Base-by-base conservation (phyloP, 2,113 vertebrate genomes). In the Dermatemys mawii region DNA sequence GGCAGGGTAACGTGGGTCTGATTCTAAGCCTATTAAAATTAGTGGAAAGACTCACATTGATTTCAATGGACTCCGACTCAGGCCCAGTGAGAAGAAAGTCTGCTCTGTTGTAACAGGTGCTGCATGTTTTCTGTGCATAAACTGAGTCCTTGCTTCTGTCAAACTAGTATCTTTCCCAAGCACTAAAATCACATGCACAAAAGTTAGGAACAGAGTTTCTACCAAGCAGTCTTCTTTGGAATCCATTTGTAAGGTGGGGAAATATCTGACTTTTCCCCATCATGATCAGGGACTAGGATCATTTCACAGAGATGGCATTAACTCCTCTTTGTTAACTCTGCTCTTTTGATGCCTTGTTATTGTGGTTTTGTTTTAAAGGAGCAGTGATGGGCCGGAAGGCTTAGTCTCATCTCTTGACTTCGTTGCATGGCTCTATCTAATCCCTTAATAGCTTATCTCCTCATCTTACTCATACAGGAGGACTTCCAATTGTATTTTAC, bases 391-490 rank as follows among this genome's bases (percentile, higher is more conserved):
- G 83, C 91, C 84, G 57, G 53, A 41, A 90, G 81, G 90, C 94
- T 97, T 86, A 53, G 85, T 95, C 90, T 97, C 86, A 89, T 92
- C 86, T 93, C 88, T 92, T 85, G 90, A 92, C 93, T 88, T 94
- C 1, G 3, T 60, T 89, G 87, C 89, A 87, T 81, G 96, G 89
- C 57, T 91, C 93, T 94, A 90, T 89, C 92, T 94, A 51, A 90
- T 93, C 93, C 88, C 82, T 89, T 82, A 90, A 93, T 83, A 55
- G 94, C 63, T 95, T 97, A 88, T 95, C 88, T 93, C 85, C 87
- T 96, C 94, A 86, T 84, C 83, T 76, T 91, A 93, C 67, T 48
- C 41, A 81, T 83, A 78, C 90, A 81, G 92, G 92, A 86, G 49
- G 84, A 4, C 79, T 81, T 67, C 1, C 50, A 76, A n/a, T 76